A percentile compares a stretch with the other conserved stretches of the same genome.
Conservation (phyloP, 2,797 vertebrate genomes). For the Craterocephalus amniculus region DNA sequence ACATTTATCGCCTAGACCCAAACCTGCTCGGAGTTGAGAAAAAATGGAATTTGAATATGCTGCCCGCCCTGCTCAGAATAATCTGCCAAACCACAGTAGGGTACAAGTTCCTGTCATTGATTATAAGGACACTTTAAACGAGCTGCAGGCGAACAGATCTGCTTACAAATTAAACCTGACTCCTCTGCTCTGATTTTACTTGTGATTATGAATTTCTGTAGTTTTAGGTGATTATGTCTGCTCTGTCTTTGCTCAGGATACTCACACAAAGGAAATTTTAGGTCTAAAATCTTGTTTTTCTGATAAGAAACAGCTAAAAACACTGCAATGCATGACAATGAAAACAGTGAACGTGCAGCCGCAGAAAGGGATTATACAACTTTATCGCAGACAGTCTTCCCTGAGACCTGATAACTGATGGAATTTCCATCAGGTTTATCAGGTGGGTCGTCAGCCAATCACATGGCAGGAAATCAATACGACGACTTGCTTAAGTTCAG, state of each 20-base stretch:
- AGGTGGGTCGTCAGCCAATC: too few relatives aligned
- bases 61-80: not conserved
- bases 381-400: not conserved
- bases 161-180: conserved; percentile 1
- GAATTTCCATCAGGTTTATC: too few relatives aligned
- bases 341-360: not conserved
- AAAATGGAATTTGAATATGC: not conserved
- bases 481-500: too few relatives aligned
- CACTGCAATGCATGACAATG: not conserved
- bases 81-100: not conserved
- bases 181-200: not conserved
- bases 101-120: not conserved
- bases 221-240: not conserved
- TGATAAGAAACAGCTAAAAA: not conserved
- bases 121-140: not conserved
- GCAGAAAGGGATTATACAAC: not conserved
- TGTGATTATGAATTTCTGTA: not conserved
- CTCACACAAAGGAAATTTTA: not conserved
- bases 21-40: not conserved
- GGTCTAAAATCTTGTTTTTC: too few relatives aligned
- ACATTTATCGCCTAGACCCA: not conserved
- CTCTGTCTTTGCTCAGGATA: not conserved
- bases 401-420: not conserved
- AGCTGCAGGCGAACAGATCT: not conserved
- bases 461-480: too few relatives aligned